A percentile compares a stretch with the other conserved stretches of the same genome.
These are phyloP conservation scores for Pangasianodon gigas DNA, from an alignment of 2,113 vertebrate species.

Conservation along the genomic window DNA sequence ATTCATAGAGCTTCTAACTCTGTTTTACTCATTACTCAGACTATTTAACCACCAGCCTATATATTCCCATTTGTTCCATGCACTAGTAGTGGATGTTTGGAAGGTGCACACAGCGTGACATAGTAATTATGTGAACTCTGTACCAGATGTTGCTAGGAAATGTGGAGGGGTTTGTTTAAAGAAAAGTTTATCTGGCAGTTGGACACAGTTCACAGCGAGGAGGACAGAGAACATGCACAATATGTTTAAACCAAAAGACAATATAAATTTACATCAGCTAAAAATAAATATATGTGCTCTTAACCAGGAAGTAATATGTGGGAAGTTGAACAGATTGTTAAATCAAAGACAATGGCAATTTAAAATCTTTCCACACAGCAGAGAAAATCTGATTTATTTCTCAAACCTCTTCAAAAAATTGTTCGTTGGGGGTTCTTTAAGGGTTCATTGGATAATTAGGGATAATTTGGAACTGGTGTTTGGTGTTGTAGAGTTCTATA, in stretches of 20 bases:
- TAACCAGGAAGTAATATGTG: not conserved
- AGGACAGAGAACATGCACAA: constrained; percentile 7
- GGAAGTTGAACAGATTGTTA: not conserved
- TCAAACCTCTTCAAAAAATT: not conserved
- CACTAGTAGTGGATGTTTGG: not conserved
- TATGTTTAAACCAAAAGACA: not conserved
- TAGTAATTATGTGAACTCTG: constrained; percentile 17
- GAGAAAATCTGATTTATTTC: not conserved
- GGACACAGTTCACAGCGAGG: not conserved
- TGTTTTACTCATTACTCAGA: not conserved
- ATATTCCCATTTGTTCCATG: not conserved
- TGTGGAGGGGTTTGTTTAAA: constrained; percentile 16
- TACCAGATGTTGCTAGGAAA: constrained; percentile 30
- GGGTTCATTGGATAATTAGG: not conserved
- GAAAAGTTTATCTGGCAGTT: constrained; percentile 16
- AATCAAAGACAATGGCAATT: not conserved
- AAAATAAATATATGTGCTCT: not conserved
- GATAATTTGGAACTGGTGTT: not conserved
- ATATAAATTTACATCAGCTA: not conserved
- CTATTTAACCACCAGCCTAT: not conserved
- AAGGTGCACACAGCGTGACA: not conserved
- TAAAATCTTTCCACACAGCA: not conserved
- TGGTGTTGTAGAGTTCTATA: not conserved
- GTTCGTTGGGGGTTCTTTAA: not conserved
- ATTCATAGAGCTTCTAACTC: not conserved